phyloP scores from a whole-genome alignment of 2,113 vertebrate species.

The Triplophysa tibetana region DNA sequence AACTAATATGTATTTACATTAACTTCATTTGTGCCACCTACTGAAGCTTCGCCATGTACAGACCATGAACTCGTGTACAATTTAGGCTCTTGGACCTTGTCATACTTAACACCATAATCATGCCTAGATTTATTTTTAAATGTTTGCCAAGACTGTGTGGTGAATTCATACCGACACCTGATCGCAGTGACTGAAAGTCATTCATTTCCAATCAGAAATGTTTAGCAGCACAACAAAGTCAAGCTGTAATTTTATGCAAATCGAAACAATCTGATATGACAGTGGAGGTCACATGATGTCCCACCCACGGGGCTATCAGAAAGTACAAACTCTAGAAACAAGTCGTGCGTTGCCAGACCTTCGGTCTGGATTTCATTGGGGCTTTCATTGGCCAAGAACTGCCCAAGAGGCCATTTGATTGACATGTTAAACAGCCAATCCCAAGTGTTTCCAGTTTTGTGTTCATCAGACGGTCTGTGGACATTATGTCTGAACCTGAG shows the following conservation, averaged over 20 bases:
- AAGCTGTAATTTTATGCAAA: slow-evolving; percentile 3
- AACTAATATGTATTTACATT: background rate
- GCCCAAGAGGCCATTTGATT: no score
- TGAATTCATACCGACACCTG: background rate
- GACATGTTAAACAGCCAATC: no score
- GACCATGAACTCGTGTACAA: background rate
- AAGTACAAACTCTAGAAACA: background rate
- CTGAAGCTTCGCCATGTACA: background rate
- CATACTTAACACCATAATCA: background rate
- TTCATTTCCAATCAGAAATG: background rate
- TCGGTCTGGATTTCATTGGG: background rate
- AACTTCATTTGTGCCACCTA: background rate
- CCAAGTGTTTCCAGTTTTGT: no score
- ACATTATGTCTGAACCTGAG: no score
- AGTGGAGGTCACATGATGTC: background rate
- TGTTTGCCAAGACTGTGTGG: background rate
- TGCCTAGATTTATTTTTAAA: background rate
- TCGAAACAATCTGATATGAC: background rate
- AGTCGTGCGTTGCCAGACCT: no score
- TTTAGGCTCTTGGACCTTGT: background rate
- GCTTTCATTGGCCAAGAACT: no score
- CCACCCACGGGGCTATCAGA: background rate
- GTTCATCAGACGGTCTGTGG: no score
- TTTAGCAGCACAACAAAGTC: background rate
- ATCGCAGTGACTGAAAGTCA: background rate